Evolutionary conservation across 1,140 invertebrate genomes (phyloP).

Genomic region (Ceratina australensis): DNA sequence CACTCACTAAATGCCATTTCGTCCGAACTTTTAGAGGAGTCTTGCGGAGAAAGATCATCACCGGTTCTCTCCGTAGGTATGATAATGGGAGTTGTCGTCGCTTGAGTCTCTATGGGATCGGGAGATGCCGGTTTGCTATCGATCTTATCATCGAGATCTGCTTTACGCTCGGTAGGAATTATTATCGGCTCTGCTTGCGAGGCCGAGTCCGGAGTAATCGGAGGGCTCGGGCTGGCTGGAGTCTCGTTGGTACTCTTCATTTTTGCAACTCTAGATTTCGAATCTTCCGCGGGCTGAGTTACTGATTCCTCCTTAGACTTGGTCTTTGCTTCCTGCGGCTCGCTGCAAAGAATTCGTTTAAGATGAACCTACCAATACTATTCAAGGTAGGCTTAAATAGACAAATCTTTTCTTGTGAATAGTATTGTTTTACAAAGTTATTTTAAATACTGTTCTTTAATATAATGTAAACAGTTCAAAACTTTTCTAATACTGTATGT

Average conservation of each 20-base stretch:
- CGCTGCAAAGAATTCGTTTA: slow-evolving; percentile 38
- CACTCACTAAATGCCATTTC: slow-evolving; percentile 52
- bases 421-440: not conserved
- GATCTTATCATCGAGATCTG: slow-evolving; percentile 28
- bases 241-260: slow-evolving; percentile 75
- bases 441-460: not conserved
- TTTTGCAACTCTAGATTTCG: slow-evolving; percentile 3
- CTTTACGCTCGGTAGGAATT: slow-evolving; percentile 74
- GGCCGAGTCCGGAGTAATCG: slow-evolving; percentile 62
- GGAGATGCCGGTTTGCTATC: slow-evolving; percentile 52
- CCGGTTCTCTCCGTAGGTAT: slow-evolving; percentile 60
- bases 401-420: not conserved
- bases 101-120: slow-evolving; percentile 50
- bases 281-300: not conserved
- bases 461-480: too few relatives aligned
- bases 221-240: slow-evolving; percentile 76
- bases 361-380: not conserved
- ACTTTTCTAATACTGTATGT: too few relatives aligned
- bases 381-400: not conserved
- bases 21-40: not conserved
- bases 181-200: slow-evolving; percentile 67
- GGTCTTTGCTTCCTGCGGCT: not conserved
- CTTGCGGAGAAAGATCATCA: not conserved
- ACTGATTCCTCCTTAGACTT: not conserved
- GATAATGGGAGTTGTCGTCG: slow-evolving; percentile 61